A percentile compares a stretch with the other conserved stretches of the same genome.
Evolutionary conservation across 2,113 vertebrate genomes (phyloP).

Genomic region (Phaethornis superciliosus): DNA sequence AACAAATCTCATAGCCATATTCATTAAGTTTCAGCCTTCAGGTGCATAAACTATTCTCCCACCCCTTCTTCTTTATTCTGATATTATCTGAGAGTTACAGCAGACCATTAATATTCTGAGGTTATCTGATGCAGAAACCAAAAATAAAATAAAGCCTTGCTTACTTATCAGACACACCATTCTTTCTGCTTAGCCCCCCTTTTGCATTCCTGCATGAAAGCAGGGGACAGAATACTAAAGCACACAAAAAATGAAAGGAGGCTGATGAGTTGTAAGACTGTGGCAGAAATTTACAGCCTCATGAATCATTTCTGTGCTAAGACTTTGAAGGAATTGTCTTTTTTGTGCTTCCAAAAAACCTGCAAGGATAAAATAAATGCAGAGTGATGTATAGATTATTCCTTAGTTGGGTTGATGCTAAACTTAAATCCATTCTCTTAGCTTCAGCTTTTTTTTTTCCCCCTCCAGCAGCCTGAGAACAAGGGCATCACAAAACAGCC

Average conservation of each 20-base stretch:
- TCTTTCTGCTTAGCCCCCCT: background rate
- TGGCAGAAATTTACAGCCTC: background rate
- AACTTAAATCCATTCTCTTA: background rate
- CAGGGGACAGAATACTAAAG: background rate
- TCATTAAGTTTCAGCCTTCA: constrained; percentile 2
- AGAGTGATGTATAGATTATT: background rate
- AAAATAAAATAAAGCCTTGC: background rate
- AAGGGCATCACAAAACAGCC: constrained; percentile 13
- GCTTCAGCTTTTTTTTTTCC: background rate
- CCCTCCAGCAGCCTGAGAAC: background rate
- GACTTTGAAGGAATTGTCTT: background rate
- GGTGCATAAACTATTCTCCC: background rate
- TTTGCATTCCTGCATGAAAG: background rate
- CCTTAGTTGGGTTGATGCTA: background rate
- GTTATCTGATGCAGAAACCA: constrained; percentile 9
- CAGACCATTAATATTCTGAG: background rate
- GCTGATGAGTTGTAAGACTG: background rate
- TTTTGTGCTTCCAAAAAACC: background rate
- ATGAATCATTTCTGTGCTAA: background rate
- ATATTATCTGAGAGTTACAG: background rate
- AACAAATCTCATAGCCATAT: background rate
- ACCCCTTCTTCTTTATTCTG: background rate
- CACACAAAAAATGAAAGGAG: background rate
- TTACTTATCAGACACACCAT: background rate
- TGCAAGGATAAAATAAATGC: background rate